Evolutionary conservation across 1,140 invertebrate species (phyloP).

Genomic region (Lordiphosa stackelbergi): DNA sequence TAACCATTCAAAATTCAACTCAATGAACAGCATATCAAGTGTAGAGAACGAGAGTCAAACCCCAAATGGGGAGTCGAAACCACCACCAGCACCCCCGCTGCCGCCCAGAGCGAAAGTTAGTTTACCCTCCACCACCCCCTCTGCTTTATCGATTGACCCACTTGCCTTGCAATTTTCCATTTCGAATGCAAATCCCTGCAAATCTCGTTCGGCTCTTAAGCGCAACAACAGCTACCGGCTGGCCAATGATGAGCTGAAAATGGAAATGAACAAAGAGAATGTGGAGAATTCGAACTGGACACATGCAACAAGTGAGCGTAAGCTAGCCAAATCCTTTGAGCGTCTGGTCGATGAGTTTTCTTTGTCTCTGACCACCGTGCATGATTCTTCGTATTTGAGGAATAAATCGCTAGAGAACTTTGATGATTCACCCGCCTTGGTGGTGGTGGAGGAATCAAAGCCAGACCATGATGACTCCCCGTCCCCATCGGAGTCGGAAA

Average conservation of each 20-base stretch:
- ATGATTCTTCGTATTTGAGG: constrained; percentile 74
- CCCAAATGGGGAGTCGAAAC: constrained; percentile 42
- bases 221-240: constrained; percentile 91
- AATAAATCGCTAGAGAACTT: constrained; percentile 77
- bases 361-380: constrained; percentile 59
- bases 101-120: constrained; percentile 65
- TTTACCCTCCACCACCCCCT: constrained; percentile 10
- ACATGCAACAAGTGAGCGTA: constrained; percentile 66
- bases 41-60: constrained; percentile 46
- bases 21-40: constrained; percentile 67
- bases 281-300: constrained; percentile 25
- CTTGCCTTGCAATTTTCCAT: constrained; percentile 70
- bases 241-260: constrained; percentile 81
- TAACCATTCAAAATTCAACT: constrained; percentile 51
- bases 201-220: constrained; percentile 79
- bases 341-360: constrained; percentile 75
- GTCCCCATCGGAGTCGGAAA: background rate
- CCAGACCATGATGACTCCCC: constrained; percentile 21
- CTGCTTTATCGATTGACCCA: constrained; percentile 72
- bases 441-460: constrained; percentile 13
- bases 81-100: constrained; percentile 30
- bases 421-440: constrained; percentile 62
- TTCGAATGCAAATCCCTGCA: constrained; percentile 37
- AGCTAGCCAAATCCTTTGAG: constrained; percentile 77
- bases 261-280: constrained; percentile 73